Evolutionary conservation across 2,888 invertebrate genomes (phyloP).

Genomic region (Pasiphila rectangulata): DNA sequence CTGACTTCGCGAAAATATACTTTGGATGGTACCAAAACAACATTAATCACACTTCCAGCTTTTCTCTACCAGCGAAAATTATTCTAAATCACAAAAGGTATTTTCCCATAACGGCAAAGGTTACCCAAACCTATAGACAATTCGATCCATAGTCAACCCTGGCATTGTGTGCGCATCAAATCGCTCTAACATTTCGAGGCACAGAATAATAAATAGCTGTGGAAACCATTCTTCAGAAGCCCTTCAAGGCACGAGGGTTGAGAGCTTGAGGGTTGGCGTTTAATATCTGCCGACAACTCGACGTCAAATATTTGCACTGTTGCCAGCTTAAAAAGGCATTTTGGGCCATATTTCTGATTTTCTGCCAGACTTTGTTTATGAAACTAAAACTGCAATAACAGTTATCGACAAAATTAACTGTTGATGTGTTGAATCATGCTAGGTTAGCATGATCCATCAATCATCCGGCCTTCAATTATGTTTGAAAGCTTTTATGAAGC

Average conservation of each 20-base stretch:
- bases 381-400: background rate
- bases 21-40: too few relatives aligned
- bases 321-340: conserved; percentile 12
- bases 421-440: too few relatives aligned
- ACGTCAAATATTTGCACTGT: conserved; percentile 53
- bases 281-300: conserved; percentile 42
- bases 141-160: conserved; percentile 25
- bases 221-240: conserved; percentile 53
- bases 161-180: conserved; percentile 48
- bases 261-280: conserved; percentile 27
- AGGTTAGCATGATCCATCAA: too few relatives aligned
- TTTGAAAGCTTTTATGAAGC: too few relatives aligned
- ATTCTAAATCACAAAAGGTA: background rate
- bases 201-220: conserved; percentile 17
- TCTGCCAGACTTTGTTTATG: background rate
- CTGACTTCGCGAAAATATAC: too few relatives aligned
- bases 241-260: conserved; percentile 46
- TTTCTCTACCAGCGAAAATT: too few relatives aligned
- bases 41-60: too few relatives aligned
- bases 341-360: background rate
- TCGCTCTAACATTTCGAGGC: conserved; percentile 45
- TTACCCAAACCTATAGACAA: conserved; percentile 9
- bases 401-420: too few relatives aligned
- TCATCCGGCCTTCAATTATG: too few relatives aligned
- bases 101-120: conserved; percentile 3